Evolutionary conservation across 1,140 invertebrate genomes (phyloP), one percentile per base, ranked within the genome.

Genomic region (Alviniconcha marisindica): DNA sequence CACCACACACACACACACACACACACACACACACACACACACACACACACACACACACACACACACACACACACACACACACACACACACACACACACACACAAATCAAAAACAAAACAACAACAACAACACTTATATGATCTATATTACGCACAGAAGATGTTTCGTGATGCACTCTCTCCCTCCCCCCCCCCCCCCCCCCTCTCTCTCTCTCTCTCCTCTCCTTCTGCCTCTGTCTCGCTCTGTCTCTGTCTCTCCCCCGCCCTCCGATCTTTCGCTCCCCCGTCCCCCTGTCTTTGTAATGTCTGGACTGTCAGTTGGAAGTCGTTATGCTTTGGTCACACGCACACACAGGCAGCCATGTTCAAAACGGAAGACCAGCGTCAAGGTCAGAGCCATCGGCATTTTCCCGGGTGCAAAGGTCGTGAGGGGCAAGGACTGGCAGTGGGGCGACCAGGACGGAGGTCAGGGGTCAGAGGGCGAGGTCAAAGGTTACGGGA

Each of bases 341-440:
- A n/a, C n/a, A n/a, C n/a, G n/a, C n/a, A n/a, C n/a, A n/a, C 21
- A 24, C 76, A 89, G 88, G 33, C 56, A 74, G n/a, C n/a, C 76
- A 18, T 79, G 87, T 7, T 51, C 78, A 1, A 88, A 88, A 56
- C 78, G 89, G 63, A 74, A 87, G 21, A 84, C 77, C 71, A 84
- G 83, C 12, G 82, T 81, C 36, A 81, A 76, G 60, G 24, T 80
- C 36, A 77, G 77, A 36, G 48, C 83, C 38, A 74, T 81, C 60
- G 97, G 97, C 3, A 97, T 97, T 84, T 97, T 97, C 92, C 95
- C 96, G 31, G 96, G 96, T 74, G 96, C 97, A 5, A 96, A 95
- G 93, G 97, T 97, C 54, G 60, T 80, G 28, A 77, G 85, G 3
- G 87, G 87, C 40, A 66, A 54, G 42, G 87, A 87, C 60, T 87